Evolutionary conservation across 1,140 invertebrate genomes (phyloP), one percentile per base, ranked within the genome.

Genomic region (Dendrolimus kikuchii): DNA sequence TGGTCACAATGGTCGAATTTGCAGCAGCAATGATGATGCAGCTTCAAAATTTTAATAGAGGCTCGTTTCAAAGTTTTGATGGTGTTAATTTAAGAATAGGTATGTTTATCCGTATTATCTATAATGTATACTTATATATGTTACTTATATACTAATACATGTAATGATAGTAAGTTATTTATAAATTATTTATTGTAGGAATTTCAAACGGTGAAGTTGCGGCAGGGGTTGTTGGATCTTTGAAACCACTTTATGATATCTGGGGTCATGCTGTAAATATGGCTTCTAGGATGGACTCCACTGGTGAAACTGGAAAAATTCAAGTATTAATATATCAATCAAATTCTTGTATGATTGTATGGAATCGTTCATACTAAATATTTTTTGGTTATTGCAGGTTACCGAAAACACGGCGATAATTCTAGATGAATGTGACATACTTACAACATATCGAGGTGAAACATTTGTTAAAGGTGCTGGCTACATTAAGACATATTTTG

Each of bases 231-330:
- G 94, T 98, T 7, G 96, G 96, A 1, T 93, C 94, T 2, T 91
- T 93, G 43, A 97, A 97, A 75, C 96, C 96, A 0, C 89, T 96
- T 7, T 97, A 93, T 62, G 95, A 98, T 77, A 96, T 98, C 61
- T 98, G 96, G 96, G 96, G 96, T 0, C 94, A 98, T 84, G 93
- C 95, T 0, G 96, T 98, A 0, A 98, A 98, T 84, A 95, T 98
- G 90, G 96, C 96, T 2, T 97, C 95, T 5, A 89, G 97, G 66
- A 97, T 97, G 95, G 95, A 97, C 66, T 95, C 93, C 0, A 95
- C 93, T 0, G 95, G 95, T 36, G 81, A 92, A 60, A 88, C 91
- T 4, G 94, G 93, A 47, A 91, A 91, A 77, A 96, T 97, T 67
- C 95, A 96, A 79, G 93, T 95, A 79, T 67, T 23, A 46, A 42